Conservation (phyloP, 2,113 vertebrate genomes). For the Xiphias gladius region DNA sequence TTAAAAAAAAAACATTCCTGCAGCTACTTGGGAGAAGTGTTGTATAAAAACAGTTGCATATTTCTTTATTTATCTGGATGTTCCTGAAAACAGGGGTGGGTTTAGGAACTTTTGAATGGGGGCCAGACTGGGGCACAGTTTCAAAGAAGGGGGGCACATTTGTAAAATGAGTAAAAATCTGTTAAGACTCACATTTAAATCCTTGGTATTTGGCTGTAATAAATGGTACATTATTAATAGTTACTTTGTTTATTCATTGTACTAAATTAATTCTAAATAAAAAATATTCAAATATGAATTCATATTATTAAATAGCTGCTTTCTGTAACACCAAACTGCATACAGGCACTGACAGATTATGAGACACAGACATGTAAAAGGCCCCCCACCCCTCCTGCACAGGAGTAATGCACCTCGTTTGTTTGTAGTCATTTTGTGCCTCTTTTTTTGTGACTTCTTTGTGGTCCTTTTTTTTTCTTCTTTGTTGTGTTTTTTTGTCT, state of each 20-base stretch:
- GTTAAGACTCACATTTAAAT: background rate
- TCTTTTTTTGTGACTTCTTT: background rate
- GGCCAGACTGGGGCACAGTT: background rate
- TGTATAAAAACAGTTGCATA: background rate
- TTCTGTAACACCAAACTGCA: background rate
- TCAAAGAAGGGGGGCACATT: background rate
- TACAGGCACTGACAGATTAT: background rate
- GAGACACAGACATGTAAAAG: background rate
- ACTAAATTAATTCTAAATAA: background rate
- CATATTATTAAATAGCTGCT: background rate
- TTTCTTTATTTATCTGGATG: slow-evolving; percentile 1
- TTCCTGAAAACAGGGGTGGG: background rate
- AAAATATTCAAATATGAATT: background rate
- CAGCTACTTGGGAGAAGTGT: background rate
- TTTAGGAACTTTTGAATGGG: background rate
- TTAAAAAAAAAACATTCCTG: background rate
- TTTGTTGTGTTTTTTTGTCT: background rate
- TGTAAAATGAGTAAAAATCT: background rate
- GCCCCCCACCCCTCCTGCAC: background rate
- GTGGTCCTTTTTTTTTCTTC: background rate
- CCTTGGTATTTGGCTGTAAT: background rate
- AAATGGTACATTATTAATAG: background rate
- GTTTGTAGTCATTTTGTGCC: background rate
- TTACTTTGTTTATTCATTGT: background rate
- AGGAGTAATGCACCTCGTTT: background rate